Evolutionary conservation across 2,797 vertebrate genomes (phyloP).

Genomic region (Sebastes trivittatus): DNA sequence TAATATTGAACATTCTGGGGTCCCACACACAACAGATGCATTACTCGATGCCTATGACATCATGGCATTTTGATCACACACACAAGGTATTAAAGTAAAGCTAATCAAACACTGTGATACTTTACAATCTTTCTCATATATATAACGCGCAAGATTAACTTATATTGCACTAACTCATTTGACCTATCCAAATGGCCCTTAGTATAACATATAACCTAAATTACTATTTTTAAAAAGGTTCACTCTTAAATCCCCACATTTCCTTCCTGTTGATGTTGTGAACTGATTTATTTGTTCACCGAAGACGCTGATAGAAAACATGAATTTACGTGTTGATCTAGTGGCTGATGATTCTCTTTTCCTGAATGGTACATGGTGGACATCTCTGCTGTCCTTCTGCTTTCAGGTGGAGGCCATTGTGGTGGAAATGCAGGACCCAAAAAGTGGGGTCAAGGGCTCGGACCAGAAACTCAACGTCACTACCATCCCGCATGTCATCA

Average conservation of each 20-base stretch:
- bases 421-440: conserved; percentile 92
- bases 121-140: not conserved
- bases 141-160: not conserved
- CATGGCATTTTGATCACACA: no score
- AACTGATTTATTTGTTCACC: not conserved
- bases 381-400: not conserved
- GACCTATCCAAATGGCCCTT: no score
- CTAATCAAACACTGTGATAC: not conserved
- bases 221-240: not conserved
- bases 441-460: conserved; percentile 85
- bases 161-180: no score
- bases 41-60: not conserved
- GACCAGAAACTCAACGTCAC: conserved; percentile 87
- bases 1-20: not conserved
- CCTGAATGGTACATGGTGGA: not conserved
- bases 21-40: not conserved
- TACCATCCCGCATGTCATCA: conserved; percentile 88
- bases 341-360: not conserved
- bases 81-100: not conserved
- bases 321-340: not conserved
- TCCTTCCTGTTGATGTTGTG: not conserved
- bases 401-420: conserved; percentile 86
- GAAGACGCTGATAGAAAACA: not conserved
- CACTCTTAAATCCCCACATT: not conserved
- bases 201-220: no score